These are phyloP conservation scores for Eurosta solidaginis DNA, from an alignment of 1,140 invertebrate genomes.

Conservation along the genomic window DNA sequence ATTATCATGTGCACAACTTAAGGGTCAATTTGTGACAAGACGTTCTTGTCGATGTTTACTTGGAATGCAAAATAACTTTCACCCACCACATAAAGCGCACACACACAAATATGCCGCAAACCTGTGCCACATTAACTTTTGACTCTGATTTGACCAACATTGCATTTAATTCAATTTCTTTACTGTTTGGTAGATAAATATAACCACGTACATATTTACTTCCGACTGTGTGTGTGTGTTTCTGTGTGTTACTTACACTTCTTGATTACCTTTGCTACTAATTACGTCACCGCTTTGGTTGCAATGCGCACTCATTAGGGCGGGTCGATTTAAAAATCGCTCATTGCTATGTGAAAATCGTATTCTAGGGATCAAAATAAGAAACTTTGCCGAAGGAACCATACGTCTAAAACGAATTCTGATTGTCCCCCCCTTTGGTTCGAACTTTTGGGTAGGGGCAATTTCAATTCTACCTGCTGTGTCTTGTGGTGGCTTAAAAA, in stretches of 20 bases:
- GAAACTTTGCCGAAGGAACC: no score
- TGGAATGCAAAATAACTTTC: constrained; percentile 47
- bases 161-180: not conserved
- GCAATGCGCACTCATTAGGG: no score
- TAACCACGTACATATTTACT: not conserved
- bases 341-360: no score
- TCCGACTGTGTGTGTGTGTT: not conserved
- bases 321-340: no score
- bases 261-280: no score
- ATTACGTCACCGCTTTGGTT: constrained; percentile 19
- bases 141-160: not conserved
- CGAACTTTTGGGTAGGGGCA: no score
- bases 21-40: constrained; percentile 15
- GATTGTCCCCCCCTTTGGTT: no score
- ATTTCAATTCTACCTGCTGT: no score
- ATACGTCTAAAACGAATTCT: no score
- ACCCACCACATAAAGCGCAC: not conserved
- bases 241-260: not conserved
- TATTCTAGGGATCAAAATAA: no score
- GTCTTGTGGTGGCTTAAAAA: no score
- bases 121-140: not conserved
- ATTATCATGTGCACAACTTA: constrained; percentile 3
- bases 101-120: not conserved
- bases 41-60: constrained; percentile 46
- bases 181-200: not conserved